These are phyloP conservation scores for Ursus arctos DNA, from an alignment of 2,113 vertebrate species.

Conservation along the genomic window DNA sequence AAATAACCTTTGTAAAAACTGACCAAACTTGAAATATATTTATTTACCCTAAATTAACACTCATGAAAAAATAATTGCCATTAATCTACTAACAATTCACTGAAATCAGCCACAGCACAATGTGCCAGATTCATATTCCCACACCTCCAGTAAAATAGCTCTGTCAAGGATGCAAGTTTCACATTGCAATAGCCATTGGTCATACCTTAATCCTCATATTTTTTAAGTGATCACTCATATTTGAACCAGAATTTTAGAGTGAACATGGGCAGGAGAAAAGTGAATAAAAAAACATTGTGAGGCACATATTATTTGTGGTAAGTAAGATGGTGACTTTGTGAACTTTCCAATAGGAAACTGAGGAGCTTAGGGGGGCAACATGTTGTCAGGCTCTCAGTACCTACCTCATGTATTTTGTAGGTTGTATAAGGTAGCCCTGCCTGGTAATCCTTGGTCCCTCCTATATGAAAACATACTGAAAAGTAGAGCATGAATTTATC, in stretches of 20 bases:
- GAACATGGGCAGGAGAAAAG: not conserved
- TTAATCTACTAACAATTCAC: not conserved
- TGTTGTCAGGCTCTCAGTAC: not conserved
- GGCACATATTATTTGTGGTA: not conserved
- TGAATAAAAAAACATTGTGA: not conserved
- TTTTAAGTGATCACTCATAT: not conserved
- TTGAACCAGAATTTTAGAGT: not conserved
- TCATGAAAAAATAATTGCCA: not conserved
- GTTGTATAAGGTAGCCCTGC: not conserved
- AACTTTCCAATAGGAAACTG: not conserved
- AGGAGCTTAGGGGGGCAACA: not conserved
- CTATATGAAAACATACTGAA: not conserved
- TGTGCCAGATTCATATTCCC: not conserved
- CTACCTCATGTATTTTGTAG: not conserved
- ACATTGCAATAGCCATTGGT: not conserved
- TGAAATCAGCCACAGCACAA: not conserved
- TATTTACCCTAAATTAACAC: not conserved
- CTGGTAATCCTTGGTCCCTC: not conserved
- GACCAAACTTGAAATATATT: not conserved
- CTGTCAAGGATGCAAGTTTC: not conserved
- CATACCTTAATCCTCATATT: not conserved
- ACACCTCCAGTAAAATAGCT: not conserved
- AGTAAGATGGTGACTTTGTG: not conserved
- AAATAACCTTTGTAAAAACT: not conserved
- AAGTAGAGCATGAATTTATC: not conserved